These are phyloP conservation scores for Tetranychus piercei DNA, from an alignment of 2,888 invertebrate species.

Conservation along the genomic window DNA sequence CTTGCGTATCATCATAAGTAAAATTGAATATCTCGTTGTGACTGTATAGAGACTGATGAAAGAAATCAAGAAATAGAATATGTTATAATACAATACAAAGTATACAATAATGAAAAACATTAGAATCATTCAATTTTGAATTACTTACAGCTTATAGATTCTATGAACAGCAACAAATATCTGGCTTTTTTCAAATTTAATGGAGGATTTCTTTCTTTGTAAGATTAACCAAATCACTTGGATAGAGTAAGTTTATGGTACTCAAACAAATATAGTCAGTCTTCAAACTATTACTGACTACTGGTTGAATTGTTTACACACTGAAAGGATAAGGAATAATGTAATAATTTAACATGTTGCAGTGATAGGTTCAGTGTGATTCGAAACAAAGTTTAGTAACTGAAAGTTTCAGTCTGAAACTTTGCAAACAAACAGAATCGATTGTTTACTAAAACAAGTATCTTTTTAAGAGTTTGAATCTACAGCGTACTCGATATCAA, in stretches of 20 bases:
- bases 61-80: not conserved
- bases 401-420: too few relatives aligned
- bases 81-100: too few relatives aligned
- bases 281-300: not conserved
- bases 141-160: not conserved
- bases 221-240: not conserved
- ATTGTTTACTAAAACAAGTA: too few relatives aligned
- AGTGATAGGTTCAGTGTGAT: not conserved
- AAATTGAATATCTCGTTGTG: not conserved
- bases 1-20: not conserved
- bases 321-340: not conserved
- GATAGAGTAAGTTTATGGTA: not conserved
- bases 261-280: not conserved
- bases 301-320: not conserved
- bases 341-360: not conserved
- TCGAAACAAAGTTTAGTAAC: not conserved
- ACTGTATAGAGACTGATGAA: not conserved
- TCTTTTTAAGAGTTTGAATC: too few relatives aligned
- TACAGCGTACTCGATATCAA: too few relatives aligned
- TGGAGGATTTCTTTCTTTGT: not conserved
- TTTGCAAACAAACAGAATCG: too few relatives aligned
- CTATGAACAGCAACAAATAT: not conserved
- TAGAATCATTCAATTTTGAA: not conserved
- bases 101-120: not conserved
- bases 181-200: not conserved